Evolutionary conservation across 2,797 vertebrate genomes (phyloP), one percentile per base, ranked within the genome.

Genomic region (Diplodus sargus): DNA sequence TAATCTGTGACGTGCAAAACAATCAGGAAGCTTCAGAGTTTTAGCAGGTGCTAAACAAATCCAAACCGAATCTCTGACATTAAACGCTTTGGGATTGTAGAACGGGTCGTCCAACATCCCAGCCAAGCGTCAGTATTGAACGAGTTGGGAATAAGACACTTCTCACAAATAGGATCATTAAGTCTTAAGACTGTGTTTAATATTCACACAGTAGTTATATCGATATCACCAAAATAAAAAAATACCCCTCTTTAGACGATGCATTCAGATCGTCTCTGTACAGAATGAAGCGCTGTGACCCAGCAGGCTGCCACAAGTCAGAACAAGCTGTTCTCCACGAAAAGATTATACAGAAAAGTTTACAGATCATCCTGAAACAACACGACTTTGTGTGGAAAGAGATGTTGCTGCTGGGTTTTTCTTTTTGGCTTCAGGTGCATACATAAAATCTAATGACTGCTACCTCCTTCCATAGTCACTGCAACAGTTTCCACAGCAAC

Each of bases 241-340:
- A 56, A 77, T 12, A 51, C 6, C 22, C 59, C 22, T 57, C 30
- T 60, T 54, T 11, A 23, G 58, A 67, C 63, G 52, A 47, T 71
- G 80, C 42, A 48, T 54, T 64, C 45, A 77, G 56, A 11, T 6
- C 60, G 18, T 49, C 23, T 68, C 5, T 22, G 64, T 17, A 43
- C 48, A 73, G 18, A 66, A 30, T 23, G 22, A 42, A 39, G 39
- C n/a, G 48, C 47, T 5, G 77, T 71, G 81, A 68, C 52, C 64
- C 74, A 64, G 45, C 3, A 23, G 59, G 64, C 58, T 8, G 25
- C 43, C 9, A 1, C 11, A 63, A 57, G 3, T 45, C 34, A 63
- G 2, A 67, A 14, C 34, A 5, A 72, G 74, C 17, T 43, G 25
- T 30, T 70, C 34, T 54, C 53, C 52, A 64, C 7, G 9, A 67